Base-by-base conservation (phyloP, 1,140 invertebrate genomes). In the Berghia stephanieae region DNA sequence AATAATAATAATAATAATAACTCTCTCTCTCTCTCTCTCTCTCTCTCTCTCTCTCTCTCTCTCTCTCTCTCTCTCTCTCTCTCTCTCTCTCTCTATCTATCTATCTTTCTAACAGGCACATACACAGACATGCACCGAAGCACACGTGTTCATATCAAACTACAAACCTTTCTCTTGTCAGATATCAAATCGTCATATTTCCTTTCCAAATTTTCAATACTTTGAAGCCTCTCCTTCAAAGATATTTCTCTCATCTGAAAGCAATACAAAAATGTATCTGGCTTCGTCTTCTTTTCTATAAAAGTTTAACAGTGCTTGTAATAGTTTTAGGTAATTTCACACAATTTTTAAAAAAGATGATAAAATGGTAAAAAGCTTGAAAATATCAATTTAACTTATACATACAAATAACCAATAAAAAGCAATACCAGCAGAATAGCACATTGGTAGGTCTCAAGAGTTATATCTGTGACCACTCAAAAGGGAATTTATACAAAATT, bases 151-250 rank as follows among this genome's bases (percentile, higher is more conserved):
- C n/a, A n/a, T n/a, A n/a, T n/a, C n/a, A n/a, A n/a, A n/a, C n/a
- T n/a, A n/a, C n/a, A n/a, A n/a, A 84, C 83, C 80, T 80, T 82
- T 73, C 79, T 73, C 75, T 85, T 86, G 74, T 86, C 81, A 3
- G 66, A 60, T 24, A 79, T 78, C 2, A 86, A 78, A 0, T 83
- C 81, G 67, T 83, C 83, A 77, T 85, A 86, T 75, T 80, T 76
- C 24, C 73, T 72, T 75, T 86, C 85, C 49, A 85, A 66, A 5
- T 83, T 76, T 13, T 81, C 57, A 49, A 86, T 86, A 18, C 71
- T 78, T 27, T 74, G 44, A n/a, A 85, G 16, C 36, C 83, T 80
- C 4, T 83, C 84, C 38, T 69, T 77, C 4, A 83, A 66, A 43
- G 78, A 81, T 43, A 83, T 77, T 66, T 84, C 82, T 40, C 78